These are phyloP conservation scores for Caenorhabditis brenneri DNA, from an alignment of 1,140 invertebrate genomes.

Conservation along the genomic window DNA sequence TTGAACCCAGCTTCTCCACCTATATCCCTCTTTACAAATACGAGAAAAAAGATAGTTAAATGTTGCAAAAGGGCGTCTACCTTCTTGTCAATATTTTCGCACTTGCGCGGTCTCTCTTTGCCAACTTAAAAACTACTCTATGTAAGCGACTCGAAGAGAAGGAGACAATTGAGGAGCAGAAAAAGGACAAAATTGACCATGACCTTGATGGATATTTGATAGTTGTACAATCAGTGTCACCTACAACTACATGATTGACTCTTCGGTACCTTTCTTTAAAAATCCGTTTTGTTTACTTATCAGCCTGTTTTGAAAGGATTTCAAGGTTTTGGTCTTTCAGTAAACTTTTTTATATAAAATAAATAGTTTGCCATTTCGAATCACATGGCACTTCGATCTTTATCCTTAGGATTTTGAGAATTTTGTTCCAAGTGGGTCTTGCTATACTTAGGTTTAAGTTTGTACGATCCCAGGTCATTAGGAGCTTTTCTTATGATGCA, in stretches of 20 bases:
- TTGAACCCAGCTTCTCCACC: background rate
- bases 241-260: too few relatives aligned
- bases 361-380: background rate
- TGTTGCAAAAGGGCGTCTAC: slow-evolving; percentile 34
- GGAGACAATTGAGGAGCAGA: slow-evolving; percentile 12
- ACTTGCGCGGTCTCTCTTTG: slow-evolving; percentile 26
- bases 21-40: background rate
- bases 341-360: background rate
- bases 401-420: too few relatives aligned
- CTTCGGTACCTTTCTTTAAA: too few relatives aligned
- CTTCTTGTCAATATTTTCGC: slow-evolving; percentile 36
- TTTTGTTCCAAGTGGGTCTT: too few relatives aligned
- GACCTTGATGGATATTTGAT: background rate
- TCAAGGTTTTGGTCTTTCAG: background rate
- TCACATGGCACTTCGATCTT: background rate
- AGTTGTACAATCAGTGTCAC: too few relatives aligned
- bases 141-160: background rate
- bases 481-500: too few relatives aligned
- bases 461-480: too few relatives aligned
- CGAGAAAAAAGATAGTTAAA: background rate
- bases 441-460: too few relatives aligned
- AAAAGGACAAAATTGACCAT: slow-evolving; percentile 24
- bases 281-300: background rate
- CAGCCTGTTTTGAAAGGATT: background rate
- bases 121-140: background rate